Evolutionary conservation across 2,797 vertebrate genomes (phyloP).

Genomic region (Sebastes itinus): DNA sequence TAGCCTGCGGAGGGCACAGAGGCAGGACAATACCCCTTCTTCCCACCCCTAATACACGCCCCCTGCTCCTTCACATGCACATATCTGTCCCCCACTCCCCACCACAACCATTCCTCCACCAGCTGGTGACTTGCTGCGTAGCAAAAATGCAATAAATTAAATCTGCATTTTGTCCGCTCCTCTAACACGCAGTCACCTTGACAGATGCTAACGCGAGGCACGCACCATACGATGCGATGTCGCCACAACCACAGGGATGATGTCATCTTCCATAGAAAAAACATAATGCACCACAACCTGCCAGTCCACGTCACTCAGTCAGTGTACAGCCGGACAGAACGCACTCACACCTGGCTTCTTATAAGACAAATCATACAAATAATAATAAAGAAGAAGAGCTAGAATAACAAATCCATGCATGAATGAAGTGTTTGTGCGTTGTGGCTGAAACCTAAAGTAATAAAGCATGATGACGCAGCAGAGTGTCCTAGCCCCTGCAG

Average conservation of each 20-base stretch:
- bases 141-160: constrained; percentile 56
- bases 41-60: constrained; percentile 74
- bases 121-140: constrained; percentile 67
- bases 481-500: background rate
- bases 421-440: background rate
- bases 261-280: constrained; percentile 57
- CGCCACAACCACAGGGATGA: constrained; percentile 55
- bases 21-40: constrained; percentile 79
- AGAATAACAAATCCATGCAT: background rate
- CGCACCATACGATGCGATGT: constrained; percentile 25
- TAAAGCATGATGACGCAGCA: constrained; percentile 14
- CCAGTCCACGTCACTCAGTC: constrained; percentile 27
- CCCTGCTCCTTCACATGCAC: constrained; percentile 59
- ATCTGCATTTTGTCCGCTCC: constrained; percentile 26
- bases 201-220: constrained; percentile 15
- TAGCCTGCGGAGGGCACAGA: constrained; percentile 75
- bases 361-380: background rate
- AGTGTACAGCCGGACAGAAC: background rate
- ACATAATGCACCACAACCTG: constrained; percentile 61
- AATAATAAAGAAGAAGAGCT: background rate
- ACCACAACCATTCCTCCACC: constrained; percentile 49
- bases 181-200: constrained; percentile 61
- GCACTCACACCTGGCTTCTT: background rate
- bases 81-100: constrained; percentile 19
- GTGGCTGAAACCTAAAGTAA: background rate